phyloP scores from a whole-genome alignment of 2,797 vertebrate genomes.

The Phrynocephalus guinanensis region DNA sequence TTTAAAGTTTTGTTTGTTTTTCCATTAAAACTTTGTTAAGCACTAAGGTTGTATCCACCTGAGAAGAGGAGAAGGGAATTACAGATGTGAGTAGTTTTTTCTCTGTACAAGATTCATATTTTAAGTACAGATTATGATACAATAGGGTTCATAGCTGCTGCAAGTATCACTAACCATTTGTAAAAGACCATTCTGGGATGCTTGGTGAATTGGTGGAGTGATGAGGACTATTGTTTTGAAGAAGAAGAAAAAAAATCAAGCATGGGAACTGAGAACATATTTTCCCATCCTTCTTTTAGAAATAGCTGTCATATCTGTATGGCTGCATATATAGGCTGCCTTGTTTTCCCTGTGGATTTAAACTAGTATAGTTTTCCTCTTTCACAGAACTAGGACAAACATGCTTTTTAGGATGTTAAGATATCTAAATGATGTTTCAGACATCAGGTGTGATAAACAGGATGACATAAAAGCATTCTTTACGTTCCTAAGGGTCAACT shows the following conservation, averaged over 20 bases:
- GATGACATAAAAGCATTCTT: conserved; percentile 38
- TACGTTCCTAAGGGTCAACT: background rate
- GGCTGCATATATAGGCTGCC: fast-evolving
- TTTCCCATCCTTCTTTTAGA: background rate
- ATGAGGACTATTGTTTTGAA: conserved; percentile 5
- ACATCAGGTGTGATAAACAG: conserved; percentile 25
- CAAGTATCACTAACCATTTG: conserved; percentile 16
- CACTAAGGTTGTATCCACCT: conserved; percentile 39
- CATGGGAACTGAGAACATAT: conserved; percentile 20
- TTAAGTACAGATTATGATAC: background rate
- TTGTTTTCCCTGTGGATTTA: conserved; percentile 22
- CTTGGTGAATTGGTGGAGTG: background rate
- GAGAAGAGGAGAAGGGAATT: background rate
- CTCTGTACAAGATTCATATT: conserved; percentile 1
- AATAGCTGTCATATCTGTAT: background rate
- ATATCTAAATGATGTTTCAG: background rate
- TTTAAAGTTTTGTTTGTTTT: conserved; percentile 49
- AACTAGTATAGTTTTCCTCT: conserved; percentile 18
- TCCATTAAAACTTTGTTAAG: conserved; percentile 61
- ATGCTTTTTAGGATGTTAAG: background rate
- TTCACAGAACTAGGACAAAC: background rate
- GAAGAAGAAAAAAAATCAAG: conserved; percentile 13
- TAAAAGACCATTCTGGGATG: conserved; percentile 31
- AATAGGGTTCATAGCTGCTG: background rate
- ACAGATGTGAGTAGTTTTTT: background rate